Evolutionary conservation across 2,797 vertebrate species (phyloP).

Genomic region (Sebastes vulpes): DNA sequence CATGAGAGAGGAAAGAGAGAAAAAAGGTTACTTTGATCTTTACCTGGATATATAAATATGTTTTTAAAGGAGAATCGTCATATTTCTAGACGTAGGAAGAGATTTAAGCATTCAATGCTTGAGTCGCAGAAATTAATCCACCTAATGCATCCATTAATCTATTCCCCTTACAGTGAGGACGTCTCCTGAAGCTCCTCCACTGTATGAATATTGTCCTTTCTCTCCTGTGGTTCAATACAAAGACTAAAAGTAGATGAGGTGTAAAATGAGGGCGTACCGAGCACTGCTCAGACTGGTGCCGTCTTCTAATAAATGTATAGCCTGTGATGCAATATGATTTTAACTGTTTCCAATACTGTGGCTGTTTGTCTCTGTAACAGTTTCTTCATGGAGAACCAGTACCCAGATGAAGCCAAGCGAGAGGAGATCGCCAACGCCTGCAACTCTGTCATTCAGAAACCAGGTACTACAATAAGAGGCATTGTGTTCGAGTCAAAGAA

Average conservation of each 20-base stretch:
- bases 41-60: not conserved
- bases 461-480: slow-evolving; percentile 69
- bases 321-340: not conserved
- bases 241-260: slow-evolving; percentile 33
- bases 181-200: not conserved
- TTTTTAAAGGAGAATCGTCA: not conserved
- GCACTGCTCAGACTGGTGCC: not conserved
- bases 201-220: slow-evolving; percentile 21
- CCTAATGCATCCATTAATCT: slow-evolving; percentile 31
- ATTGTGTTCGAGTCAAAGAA: not conserved
- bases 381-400: slow-evolving; percentile 91
- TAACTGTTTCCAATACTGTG: not conserved
- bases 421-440: slow-evolving; percentile 90
- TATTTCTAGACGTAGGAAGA: not conserved
- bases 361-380: slow-evolving; percentile 62
- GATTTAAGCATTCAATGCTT: not conserved
- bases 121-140: slow-evolving; percentile 5
- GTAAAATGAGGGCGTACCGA: slow-evolving; percentile 10
- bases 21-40: not conserved
- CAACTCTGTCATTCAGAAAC: slow-evolving; percentile 90
- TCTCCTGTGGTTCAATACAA: not conserved
- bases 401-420: slow-evolving; percentile 88
- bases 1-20: not conserved
- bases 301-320: not conserved
- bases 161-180: not conserved